These are phyloP conservation scores for Trachelus iudaicus DNA, from an alignment of 2,888 invertebrate species.

Conservation along the genomic window DNA sequence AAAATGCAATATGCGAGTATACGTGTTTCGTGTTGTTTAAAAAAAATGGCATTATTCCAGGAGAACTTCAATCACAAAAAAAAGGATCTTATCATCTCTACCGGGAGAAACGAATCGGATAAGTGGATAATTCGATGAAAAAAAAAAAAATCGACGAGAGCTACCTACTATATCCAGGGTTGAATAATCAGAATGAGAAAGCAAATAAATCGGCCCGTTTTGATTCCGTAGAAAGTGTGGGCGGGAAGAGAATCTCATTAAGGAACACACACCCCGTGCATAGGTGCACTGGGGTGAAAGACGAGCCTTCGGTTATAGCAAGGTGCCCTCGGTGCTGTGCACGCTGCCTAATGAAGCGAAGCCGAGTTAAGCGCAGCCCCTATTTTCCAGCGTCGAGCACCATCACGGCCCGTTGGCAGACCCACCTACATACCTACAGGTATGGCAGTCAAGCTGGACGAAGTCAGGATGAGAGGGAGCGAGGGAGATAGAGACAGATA, in stretches of 20 bases:
- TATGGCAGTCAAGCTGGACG: not conserved
- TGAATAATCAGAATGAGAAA: not conserved
- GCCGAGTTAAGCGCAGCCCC: conserved; percentile 19
- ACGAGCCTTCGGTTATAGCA: not conserved
- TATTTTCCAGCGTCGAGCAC: conserved; percentile 29
- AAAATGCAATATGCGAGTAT: too few species aligned
- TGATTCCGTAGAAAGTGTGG: not conserved
- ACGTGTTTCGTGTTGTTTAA: too few species aligned
- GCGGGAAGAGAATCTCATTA: not conserved
- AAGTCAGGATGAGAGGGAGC: not conserved
- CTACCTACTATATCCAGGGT: not conserved
- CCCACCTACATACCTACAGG: not conserved
- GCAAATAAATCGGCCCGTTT: not conserved
- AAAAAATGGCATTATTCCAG: too few species aligned
- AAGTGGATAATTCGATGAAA: not conserved
- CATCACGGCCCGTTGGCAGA: not conserved
- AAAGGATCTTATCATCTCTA: too few species aligned
- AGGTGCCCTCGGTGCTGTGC: conserved; percentile 25
- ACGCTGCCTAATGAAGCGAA: conserved; percentile 39
- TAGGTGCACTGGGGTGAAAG: not conserved
- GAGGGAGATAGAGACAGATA: not conserved
- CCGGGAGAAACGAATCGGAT: not conserved
- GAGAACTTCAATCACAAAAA: too few species aligned
- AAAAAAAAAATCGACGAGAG: too few species aligned
- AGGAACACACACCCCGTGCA: not conserved